phyloP scores from a whole-genome alignment of 2,888 invertebrate species.

The Steinernema carpocapsae region DNA sequence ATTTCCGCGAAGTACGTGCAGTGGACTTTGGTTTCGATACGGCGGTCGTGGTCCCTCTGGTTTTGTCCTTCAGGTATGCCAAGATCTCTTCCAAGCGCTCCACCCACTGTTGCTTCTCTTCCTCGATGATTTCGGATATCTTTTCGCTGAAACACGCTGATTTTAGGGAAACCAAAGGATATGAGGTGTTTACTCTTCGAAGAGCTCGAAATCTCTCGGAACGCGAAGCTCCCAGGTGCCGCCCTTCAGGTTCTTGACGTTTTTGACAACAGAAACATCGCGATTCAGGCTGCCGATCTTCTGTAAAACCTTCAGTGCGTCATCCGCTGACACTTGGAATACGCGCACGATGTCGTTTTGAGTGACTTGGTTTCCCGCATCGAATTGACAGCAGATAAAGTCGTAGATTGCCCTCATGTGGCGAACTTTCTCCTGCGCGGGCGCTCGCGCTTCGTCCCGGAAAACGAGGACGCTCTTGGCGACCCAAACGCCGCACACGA shows the following conservation, averaged over 20 bases:
- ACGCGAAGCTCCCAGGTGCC: conserved; percentile 4
- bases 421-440: conserved; percentile 3
- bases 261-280: not conserved
- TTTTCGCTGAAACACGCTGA: not conserved
- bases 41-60: too few species aligned
- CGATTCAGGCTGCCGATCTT: conserved; percentile 6
- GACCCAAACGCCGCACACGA: conserved; percentile 15
- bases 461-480: not conserved
- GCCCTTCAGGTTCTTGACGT: not conserved
- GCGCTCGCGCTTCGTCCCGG: not conserved
- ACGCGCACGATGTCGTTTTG: not conserved
- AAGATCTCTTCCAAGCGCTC: conserved; percentile 8
- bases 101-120: not conserved
- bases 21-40: too few species aligned
- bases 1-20: too few species aligned
- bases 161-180: not conserved
- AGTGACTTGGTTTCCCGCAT: not conserved
- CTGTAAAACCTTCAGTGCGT: not conserved
- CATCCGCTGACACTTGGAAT: not conserved
- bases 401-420: not conserved
- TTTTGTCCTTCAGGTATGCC: not conserved
- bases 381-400: conserved; percentile 10
- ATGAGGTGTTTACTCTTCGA: not conserved
- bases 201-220: not conserved
- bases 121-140: not conserved